phyloP scores from a whole-genome alignment of 2,888 invertebrate genomes.

The Drosophila peninsularis region DNA sequence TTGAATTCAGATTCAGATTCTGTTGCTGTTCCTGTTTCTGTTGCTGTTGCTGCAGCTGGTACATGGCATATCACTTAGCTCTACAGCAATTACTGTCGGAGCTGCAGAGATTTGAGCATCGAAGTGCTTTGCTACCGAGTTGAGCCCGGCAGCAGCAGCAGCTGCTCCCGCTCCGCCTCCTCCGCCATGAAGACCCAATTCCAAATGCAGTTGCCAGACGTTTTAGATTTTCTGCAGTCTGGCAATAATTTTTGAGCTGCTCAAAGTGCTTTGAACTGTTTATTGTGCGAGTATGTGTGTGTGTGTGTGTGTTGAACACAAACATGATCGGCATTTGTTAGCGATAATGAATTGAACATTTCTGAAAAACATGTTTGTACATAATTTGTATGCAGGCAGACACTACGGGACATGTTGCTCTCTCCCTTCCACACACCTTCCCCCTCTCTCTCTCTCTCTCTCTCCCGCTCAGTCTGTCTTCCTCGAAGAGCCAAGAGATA shows the following conservation, averaged over 20 bases:
- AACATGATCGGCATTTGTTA: slow-evolving; percentile 81
- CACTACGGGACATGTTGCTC: slow-evolving; percentile 39
- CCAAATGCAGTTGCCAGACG: slow-evolving; percentile 43
- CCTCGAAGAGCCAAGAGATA: slow-evolving; percentile 45
- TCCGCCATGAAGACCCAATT: slow-evolving; percentile 41
- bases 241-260: slow-evolving; percentile 72
- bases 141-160: slow-evolving; percentile 30
- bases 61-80: slow-evolving; percentile 77
- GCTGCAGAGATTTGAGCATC: slow-evolving; percentile 19
- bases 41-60: slow-evolving; percentile 30
- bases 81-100: slow-evolving; percentile 64
- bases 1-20: slow-evolving; percentile 8
- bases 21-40: slow-evolving; percentile 1
- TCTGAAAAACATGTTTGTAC: slow-evolving; percentile 80
- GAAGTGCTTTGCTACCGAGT: slow-evolving; percentile 59
- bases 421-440: slow-evolving; percentile 9
- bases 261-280: slow-evolving; percentile 79
- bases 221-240: slow-evolving; percentile 32
- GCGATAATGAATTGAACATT: slow-evolving; percentile 82
- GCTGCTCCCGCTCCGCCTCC: background rate
- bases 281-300: slow-evolving; percentile 28
- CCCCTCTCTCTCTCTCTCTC: slow-evolving; percentile 12
- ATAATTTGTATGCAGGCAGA: slow-evolving; percentile 79
- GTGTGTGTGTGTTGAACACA: slow-evolving; percentile 69
- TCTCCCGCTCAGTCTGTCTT: slow-evolving; percentile 49